phyloP scores from a whole-genome alignment of 92 coral and sea anemone genomes.

The Phymanthus crucifer region DNA sequence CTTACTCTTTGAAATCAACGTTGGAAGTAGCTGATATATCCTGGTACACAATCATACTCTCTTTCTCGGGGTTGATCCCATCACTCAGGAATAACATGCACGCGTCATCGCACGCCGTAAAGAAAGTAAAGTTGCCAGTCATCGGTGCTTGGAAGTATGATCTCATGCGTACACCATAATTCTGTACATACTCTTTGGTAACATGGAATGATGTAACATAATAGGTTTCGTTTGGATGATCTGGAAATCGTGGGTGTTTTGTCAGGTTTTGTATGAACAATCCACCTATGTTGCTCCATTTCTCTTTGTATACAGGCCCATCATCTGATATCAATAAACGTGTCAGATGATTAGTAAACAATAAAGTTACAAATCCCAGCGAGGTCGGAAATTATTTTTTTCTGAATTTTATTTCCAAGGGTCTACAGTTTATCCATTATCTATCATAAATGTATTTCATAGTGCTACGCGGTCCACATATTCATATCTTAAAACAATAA shows the following conservation, averaged over 20 bases:
- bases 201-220: background rate
- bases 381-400: too few species aligned
- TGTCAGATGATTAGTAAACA: too few species aligned
- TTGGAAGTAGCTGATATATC: background rate
- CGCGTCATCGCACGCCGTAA: slow-evolving; percentile 52
- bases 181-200: background rate
- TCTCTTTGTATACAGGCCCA: slow-evolving; percentile 36
- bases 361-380: too few species aligned
- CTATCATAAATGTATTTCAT: too few species aligned
- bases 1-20: background rate
- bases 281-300: slow-evolving; percentile 40
- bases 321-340: slow-evolving; percentile 11
- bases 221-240: background rate
- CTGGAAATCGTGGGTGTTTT: slow-evolving; percentile 17
- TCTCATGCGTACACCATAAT: slow-evolving; percentile 52
- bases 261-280: slow-evolving; percentile 10
- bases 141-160: slow-evolving; percentile 55
- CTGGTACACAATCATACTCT: slow-evolving; percentile 39
- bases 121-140: slow-evolving; percentile 57
- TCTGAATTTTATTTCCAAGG: too few species aligned
- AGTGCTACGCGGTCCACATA: too few species aligned
- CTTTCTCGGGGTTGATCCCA: slow-evolving; percentile 41
- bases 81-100: slow-evolving; percentile 55
- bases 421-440: too few species aligned
- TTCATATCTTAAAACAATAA: too few species aligned